phyloP scores from a whole-genome alignment of 1,140 invertebrate genomes.

The Drosophila pectinifera region DNA sequence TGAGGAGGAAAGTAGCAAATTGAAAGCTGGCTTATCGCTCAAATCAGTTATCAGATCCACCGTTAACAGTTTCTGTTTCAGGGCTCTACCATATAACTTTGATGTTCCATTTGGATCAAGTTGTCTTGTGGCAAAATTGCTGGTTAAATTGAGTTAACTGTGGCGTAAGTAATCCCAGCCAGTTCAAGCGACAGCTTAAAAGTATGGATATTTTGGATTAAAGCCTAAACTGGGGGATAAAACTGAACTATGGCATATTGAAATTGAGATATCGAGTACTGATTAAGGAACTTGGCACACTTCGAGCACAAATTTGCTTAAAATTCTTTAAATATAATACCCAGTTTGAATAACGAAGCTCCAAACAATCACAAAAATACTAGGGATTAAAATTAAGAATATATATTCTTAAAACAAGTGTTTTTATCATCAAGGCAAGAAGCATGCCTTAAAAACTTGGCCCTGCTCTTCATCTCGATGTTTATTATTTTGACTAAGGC shows the following conservation, averaged over 20 bases:
- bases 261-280: background rate
- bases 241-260: too few relatives aligned
- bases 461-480: too few relatives aligned
- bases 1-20: conserved; percentile 14
- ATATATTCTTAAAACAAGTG: too few relatives aligned
- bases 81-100: conserved; percentile 2
- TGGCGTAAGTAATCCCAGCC: background rate
- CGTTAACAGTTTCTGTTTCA: conserved; percentile 18
- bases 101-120: conserved; percentile 1
- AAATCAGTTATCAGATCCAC: conserved; percentile 42
- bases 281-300: background rate
- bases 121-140: conserved; percentile 13
- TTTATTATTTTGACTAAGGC: too few relatives aligned
- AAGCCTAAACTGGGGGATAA: background rate
- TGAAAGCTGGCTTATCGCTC: conserved; percentile 36
- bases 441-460: too few relatives aligned
- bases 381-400: too few relatives aligned
- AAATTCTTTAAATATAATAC: too few relatives aligned
- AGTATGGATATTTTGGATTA: background rate
- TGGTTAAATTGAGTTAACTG: conserved; percentile 12
- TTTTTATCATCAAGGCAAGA: too few relatives aligned
- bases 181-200: background rate
- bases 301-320: too few relatives aligned
- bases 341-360: too few relatives aligned
- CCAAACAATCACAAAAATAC: too few relatives aligned